Evolutionary conservation across 2,113 vertebrate species (phyloP), one percentile per base, ranked within the genome.

Genomic region (Haemorhous mexicanus): DNA sequence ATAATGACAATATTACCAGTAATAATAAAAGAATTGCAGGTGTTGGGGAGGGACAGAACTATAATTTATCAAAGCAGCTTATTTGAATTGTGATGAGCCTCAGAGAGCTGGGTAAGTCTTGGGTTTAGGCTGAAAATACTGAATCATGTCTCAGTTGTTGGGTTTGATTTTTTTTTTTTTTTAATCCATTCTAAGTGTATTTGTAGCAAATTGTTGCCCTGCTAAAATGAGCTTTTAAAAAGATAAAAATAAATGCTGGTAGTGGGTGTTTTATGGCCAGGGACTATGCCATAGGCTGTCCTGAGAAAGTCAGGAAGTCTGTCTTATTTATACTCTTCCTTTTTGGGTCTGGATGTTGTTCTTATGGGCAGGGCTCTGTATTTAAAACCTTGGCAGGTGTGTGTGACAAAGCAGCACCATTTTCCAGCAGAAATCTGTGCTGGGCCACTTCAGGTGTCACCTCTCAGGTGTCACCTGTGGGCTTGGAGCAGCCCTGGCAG

Each of bases 311-410:
- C 58, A 53, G 87, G 74, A 89, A 83, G 41, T 16, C 32, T 49
- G 32, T 64, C 62, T 63, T 85, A 64, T 86, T 91, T 80, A 10
- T 55, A 10, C 64, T 17, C 30, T 58, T 62, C 18, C n/a, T 43
- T 33, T 39, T n/a, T 30, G 53, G 22, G 24, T 16, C 22, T 39
- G 58, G 56, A 3, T 27, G 78, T 16, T 56, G 30, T 14, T 66
- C 64, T 47, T 33, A 3, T 3, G 70, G 84, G 9, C 33, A 50
- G 3, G 0, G 2, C 10, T 47, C 16, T 55, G 0, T 30, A 18
- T 70, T 59, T 87, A 10, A 63, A 63, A 9, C 77, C 53, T 26
- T 1, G 27, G 11, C n/a, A 18, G 70, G 61, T 3, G 20, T 1
- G 26, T 46, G 39, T 32, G 68, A 49, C 58, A 16, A 37, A 62